These are phyloP conservation scores for Ophioderma brevispina DNA, from an alignment of 35 echinoderm and acorn worm species.

Conservation along the genomic window DNA sequence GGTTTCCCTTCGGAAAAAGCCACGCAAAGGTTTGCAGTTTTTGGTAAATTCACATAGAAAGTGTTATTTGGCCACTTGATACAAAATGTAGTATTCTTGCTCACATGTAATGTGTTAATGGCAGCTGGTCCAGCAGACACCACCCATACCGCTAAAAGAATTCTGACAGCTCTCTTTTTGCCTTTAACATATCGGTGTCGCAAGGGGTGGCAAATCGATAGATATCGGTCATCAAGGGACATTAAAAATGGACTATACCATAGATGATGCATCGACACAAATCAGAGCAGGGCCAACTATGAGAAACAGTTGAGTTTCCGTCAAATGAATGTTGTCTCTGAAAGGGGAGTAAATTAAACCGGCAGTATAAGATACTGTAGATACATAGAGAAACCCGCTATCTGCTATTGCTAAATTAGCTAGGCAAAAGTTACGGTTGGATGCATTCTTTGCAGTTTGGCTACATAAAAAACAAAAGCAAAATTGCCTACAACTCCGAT, in stretches of 20 bases:
- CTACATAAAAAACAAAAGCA: conserved; percentile 36
- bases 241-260: conserved; percentile 48
- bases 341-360: neutral
- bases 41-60: neutral
- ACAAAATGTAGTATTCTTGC: neutral
- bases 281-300: conserved; percentile 7
- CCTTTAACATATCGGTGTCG: conserved; percentile 28
- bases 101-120: conserved; percentile 30
- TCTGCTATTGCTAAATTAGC: conserved; percentile 73
- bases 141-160: conserved; percentile 45
- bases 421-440: conserved; percentile 71
- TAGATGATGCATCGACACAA: conserved; percentile 54
- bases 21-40: neutral
- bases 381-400: conserved; percentile 7
- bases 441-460: conserved; percentile 49
- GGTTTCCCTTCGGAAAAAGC: neutral
- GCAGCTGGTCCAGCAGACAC: conserved; percentile 9
- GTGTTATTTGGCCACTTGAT: conserved; percentile 34
- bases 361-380: conserved; percentile 1
- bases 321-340: neutral
- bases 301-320: conserved; percentile 13
- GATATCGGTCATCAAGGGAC: conserved; percentile 69
- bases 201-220: conserved; percentile 67
- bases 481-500: conserved; percentile 64
- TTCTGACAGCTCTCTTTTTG: conserved; percentile 6